These are phyloP conservation scores for Sceliomorpha sp. DNA, from an alignment of 2,888 invertebrate species.

Conservation along the genomic window DNA sequence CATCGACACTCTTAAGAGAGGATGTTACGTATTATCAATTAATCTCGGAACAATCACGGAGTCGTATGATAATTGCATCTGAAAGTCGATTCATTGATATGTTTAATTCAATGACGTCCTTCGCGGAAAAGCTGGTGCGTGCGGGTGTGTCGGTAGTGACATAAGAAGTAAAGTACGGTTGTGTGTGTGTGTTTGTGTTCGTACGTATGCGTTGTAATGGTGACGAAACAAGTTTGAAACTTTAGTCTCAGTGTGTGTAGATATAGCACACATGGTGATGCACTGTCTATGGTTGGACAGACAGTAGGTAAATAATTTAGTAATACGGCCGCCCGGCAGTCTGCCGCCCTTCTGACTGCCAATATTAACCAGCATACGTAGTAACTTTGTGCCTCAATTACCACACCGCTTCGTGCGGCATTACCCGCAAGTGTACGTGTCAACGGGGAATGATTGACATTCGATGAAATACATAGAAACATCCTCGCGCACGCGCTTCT, in stretches of 20 bases:
- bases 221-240: too few species aligned
- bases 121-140: too few species aligned
- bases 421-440: slow-evolving; percentile 16
- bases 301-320: slow-evolving; percentile 76
- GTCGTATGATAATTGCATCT: too few species aligned
- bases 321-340: slow-evolving; percentile 74
- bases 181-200: background rate
- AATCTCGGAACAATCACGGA: too few species aligned
- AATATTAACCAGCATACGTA: slow-evolving; percentile 30
- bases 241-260: slow-evolving; percentile 48
- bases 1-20: too few species aligned
- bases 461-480: slow-evolving; percentile 28
- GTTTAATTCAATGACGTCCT: too few species aligned
- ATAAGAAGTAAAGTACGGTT: background rate
- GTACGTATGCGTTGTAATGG: slow-evolving; percentile 3
- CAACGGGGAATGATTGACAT: slow-evolving; percentile 40
- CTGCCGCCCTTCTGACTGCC: slow-evolving; percentile 69
- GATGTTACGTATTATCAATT: too few species aligned
- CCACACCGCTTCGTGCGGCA: slow-evolving; percentile 24
- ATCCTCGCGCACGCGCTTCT: slow-evolving; percentile 11
- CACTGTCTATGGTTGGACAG: slow-evolving; percentile 65
- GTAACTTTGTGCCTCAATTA: slow-evolving; percentile 40
- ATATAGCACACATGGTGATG: slow-evolving; percentile 59
- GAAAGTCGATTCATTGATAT: too few species aligned
- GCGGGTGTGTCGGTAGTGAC: too few species aligned